Conservation (phyloP, 2,113 vertebrate species). For the Talpa occidentalis region DNA sequence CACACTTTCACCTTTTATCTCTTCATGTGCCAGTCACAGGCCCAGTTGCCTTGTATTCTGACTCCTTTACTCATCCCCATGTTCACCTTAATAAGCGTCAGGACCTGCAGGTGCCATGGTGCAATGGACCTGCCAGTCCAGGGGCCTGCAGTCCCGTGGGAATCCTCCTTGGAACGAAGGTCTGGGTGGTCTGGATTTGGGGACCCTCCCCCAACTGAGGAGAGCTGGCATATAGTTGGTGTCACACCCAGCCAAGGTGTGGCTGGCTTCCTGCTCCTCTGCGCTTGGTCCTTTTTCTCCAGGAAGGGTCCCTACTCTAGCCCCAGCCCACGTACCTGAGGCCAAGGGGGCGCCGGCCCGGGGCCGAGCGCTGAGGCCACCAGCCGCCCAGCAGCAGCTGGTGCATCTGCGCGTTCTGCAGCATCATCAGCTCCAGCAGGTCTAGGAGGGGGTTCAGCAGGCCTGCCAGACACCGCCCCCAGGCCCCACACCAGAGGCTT, state of each 20-base stretch:
- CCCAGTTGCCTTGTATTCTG: neutral
- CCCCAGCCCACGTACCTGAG: slow-evolving; percentile 65
- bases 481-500: neutral
- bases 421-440: slow-evolving; percentile 90
- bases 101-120: neutral
- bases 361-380: slow-evolving; percentile 73
- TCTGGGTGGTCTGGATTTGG: neutral
- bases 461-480: accelerated
- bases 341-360: neutral
- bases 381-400: slow-evolving; percentile 90
- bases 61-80: neutral
- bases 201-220: neutral
- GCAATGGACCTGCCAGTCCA: neutral
- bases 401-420: slow-evolving; percentile 92
- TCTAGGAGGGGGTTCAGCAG: slow-evolving; percentile 75
- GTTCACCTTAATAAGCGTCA: neutral
- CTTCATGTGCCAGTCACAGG: neutral
- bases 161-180: neutral
- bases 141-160: no score
- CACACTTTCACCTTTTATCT: neutral
- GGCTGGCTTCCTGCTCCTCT: neutral
- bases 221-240: neutral
- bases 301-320: no score
- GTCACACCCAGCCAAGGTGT: no score
- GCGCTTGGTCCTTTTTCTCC: neutral